phyloP scores from a whole-genome alignment of 2,113 vertebrate genomes.

The Atractosteus spatula region DNA sequence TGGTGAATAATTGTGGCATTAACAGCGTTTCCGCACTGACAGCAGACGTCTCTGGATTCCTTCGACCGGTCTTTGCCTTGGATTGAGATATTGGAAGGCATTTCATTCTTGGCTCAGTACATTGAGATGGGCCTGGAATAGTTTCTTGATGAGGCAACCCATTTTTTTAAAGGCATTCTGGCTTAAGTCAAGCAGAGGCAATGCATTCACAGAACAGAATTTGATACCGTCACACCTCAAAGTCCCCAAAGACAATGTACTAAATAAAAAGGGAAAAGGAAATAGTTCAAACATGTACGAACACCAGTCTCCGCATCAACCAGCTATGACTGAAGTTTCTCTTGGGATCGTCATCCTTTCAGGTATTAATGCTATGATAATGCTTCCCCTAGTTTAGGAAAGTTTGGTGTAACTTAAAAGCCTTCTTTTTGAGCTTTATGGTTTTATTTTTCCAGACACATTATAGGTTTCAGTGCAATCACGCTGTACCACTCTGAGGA shows the following conservation, averaged over 20 bases:
- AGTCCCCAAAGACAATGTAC: no score
- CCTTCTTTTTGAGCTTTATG: neutral
- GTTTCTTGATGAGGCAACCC: neutral
- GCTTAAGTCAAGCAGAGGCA: neutral
- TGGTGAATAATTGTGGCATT: neutral
- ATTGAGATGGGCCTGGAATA: constrained; percentile 2
- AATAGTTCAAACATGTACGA: neutral
- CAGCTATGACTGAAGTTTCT: neutral
- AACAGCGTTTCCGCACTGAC: neutral
- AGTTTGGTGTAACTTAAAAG: neutral
- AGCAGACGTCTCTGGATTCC: neutral
- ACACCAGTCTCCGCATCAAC: neutral
- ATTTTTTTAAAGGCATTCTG: neutral
- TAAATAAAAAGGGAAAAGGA: no score
- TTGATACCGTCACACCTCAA: neutral
- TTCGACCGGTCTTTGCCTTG: neutral
- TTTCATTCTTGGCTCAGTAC: neutral
- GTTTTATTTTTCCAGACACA: neutral
- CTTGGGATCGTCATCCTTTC: neutral
- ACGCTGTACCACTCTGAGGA: neutral
- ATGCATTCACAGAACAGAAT: neutral
- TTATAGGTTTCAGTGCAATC: neutral
- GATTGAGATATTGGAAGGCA: neutral
- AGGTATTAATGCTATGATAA: neutral
- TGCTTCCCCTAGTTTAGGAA: neutral